These are phyloP conservation scores for Boulengeromyrus knoepffleri DNA, from an alignment of 2,113 vertebrate genomes.

Conservation along the genomic window DNA sequence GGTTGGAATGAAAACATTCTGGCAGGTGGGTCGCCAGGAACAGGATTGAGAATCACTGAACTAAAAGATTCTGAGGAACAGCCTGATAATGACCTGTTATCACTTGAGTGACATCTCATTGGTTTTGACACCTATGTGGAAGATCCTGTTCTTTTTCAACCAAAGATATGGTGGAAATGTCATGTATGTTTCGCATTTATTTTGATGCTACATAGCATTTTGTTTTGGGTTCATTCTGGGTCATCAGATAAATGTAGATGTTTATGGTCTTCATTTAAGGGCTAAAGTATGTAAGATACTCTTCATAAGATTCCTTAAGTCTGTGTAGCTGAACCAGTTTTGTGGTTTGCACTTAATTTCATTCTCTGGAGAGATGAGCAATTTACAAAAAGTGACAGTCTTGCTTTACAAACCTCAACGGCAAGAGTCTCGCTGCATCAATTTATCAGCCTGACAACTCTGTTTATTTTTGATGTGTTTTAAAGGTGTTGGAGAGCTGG, in stretches of 20 bases:
- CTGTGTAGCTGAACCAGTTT: neutral
- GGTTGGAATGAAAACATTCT: too few relatives aligned
- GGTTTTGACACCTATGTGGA: neutral
- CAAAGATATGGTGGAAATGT: neutral
- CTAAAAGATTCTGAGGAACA: neutral
- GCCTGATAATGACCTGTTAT: neutral
- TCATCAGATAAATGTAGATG: neutral
- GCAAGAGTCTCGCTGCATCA: neutral
- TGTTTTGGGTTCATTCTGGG: neutral
- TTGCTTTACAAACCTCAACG: neutral
- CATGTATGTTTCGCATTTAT: neutral
- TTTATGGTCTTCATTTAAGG: neutral
- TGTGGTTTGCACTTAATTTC: neutral
- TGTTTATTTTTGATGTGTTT: neutral
- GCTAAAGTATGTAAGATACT: neutral
- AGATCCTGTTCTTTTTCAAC: neutral
- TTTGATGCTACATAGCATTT: neutral
- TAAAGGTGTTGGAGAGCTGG: neutral
- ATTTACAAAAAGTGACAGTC: neutral
- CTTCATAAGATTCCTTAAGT: neutral
- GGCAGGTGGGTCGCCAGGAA: too few relatives aligned
- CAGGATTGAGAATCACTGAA: neutral
- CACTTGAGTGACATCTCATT: neutral
- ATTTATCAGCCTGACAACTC: neutral
- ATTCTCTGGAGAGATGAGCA: neutral